phyloP scores from a whole-genome alignment of 92 coral and sea anemone species.

The Epizoanthus scotinus region DNA sequence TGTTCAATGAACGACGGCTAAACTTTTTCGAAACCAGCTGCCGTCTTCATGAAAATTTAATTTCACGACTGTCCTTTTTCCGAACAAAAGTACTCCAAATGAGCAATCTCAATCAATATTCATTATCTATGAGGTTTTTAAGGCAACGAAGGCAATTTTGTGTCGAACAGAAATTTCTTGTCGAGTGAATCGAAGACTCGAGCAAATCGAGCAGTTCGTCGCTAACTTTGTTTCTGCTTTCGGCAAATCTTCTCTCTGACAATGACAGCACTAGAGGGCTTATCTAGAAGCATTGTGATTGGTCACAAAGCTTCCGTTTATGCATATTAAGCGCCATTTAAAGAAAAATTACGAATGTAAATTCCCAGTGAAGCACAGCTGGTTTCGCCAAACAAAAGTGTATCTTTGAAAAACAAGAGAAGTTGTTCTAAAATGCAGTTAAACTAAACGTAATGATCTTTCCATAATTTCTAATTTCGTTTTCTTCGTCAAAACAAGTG shows the following conservation, averaged over 20 bases:
- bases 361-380: slow-evolving; percentile 21
- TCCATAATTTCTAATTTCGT: neutral
- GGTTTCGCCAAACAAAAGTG: slow-evolving; percentile 31
- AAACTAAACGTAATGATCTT: neutral
- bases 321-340: slow-evolving; percentile 34
- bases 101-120: slow-evolving; percentile 5
- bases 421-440: slow-evolving; percentile 10
- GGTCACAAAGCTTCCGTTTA: slow-evolving; percentile 37
- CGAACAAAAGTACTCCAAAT: neutral
- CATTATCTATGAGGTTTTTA: slow-evolving; percentile 32
- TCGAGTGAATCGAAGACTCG: neutral
- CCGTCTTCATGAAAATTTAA: neutral
- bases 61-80: slow-evolving; percentile 36
- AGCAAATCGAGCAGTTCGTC: slow-evolving; percentile 5
- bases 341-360: slow-evolving; percentile 12
- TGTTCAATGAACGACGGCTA: neutral
- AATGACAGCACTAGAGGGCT: slow-evolving; percentile 24
- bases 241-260: slow-evolving; percentile 31
- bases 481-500: neutral
- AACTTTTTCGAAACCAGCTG: slow-evolving; percentile 22
- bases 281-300: slow-evolving; percentile 4
- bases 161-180: neutral
- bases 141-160: neutral
- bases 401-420: slow-evolving; percentile 25
- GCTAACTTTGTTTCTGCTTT: neutral